Conservation (phyloP, 30 jellyfish, hydroid and myxozoan genomes). For the Mastigias papua region DNA sequence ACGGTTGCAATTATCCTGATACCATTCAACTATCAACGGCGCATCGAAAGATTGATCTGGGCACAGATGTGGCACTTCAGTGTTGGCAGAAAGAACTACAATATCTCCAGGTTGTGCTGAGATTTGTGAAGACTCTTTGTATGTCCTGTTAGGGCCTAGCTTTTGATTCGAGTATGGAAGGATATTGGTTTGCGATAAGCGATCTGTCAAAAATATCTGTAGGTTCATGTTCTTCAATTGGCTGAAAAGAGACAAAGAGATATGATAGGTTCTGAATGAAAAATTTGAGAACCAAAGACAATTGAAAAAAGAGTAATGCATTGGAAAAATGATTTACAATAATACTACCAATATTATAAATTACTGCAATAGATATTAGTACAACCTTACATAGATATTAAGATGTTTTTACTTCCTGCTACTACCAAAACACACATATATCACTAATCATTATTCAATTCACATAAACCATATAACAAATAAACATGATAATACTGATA, state of each 20-base stretch:
- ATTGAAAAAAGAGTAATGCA: too few species aligned
- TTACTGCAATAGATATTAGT: too few species aligned
- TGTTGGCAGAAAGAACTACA: slow-evolving; percentile 14
- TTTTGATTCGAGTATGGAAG: not conserved
- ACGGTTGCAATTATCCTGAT: not conserved
- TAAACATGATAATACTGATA: too few species aligned
- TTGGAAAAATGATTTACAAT: too few species aligned
- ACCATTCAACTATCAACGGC: not conserved
- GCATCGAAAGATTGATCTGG: slow-evolving; percentile 6
- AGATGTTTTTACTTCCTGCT: too few species aligned
- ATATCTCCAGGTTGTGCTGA: not conserved
- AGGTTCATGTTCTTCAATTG: not conserved
- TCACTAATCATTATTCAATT: too few species aligned
- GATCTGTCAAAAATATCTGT: not conserved
- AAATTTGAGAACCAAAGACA: too few species aligned
- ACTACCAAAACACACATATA: too few species aligned
- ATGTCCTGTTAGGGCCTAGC: not conserved
- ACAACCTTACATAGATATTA: too few species aligned
- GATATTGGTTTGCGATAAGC: not conserved
- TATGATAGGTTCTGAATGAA: not conserved
- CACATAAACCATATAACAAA: too few species aligned
- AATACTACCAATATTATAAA: too few species aligned
- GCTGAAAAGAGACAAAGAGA: not conserved
- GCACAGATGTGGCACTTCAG: slow-evolving; percentile 5
- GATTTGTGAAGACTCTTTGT: not conserved